A percentile compares a stretch with the other conserved stretches of the same genome.
Conservation (phyloP, 1,140 invertebrate genomes). For the Brachionus manjavacas region DNA sequence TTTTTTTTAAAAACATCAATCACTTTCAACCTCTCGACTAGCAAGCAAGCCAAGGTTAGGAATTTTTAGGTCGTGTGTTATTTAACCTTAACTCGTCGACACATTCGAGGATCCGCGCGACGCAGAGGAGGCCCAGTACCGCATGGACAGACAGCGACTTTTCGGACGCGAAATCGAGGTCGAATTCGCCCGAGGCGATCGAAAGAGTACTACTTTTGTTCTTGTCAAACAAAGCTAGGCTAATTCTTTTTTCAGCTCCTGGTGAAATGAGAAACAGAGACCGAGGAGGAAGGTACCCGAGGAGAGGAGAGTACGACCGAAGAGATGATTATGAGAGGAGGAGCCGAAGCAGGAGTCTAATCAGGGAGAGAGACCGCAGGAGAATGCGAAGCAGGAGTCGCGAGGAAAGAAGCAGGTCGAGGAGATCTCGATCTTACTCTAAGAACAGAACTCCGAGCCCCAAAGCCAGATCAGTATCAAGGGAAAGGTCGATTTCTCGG, state of each 20-base stretch:
- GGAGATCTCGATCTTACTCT: neutral
- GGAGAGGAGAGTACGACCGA: neutral
- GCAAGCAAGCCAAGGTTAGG: neutral
- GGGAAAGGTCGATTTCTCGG: neutral
- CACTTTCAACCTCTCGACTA: neutral
- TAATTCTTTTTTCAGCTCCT: slow-evolving; percentile 11
- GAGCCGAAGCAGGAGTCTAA: neutral
- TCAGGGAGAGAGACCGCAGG: neutral
- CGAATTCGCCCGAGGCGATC: slow-evolving; percentile 61
- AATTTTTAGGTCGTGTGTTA: neutral
- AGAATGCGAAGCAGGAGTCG: neutral
- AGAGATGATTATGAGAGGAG: neutral
- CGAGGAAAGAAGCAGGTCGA: slow-evolving; percentile 1
- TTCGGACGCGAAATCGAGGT: slow-evolving; percentile 59
- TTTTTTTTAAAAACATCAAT: neutral
- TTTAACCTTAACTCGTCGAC: slow-evolving; percentile 45
- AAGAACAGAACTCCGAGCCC: slow-evolving; percentile 32
- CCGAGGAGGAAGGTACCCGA: neutral
- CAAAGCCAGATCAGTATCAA: neutral
- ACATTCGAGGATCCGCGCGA: slow-evolving; percentile 61
- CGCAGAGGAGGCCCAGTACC: slow-evolving; percentile 60
- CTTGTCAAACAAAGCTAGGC: neutral
- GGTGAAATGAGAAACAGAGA: slow-evolving; percentile 24
- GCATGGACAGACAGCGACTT: slow-evolving; percentile 56
- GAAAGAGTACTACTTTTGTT: slow-evolving; percentile 58